Evolutionary conservation across 2,113 vertebrate genomes (phyloP).

Genomic region (Cricetomys ansorgei): DNA sequence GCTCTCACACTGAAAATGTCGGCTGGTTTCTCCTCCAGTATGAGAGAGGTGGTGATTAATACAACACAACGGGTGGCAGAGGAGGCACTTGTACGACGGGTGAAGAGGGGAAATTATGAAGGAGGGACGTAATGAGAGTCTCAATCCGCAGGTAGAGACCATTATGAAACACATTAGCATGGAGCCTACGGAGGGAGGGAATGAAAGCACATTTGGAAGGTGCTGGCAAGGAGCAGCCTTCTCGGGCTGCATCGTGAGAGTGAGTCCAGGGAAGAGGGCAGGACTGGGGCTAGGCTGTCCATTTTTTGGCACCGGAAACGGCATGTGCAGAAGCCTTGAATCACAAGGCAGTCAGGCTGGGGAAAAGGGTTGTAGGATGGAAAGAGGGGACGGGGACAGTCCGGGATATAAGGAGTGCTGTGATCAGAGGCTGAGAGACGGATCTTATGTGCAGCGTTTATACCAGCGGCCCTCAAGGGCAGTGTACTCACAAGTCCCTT

Average conservation of each 20-base stretch:
- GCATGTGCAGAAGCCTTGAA: neutral
- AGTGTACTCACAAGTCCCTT: neutral
- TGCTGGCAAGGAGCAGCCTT: neutral
- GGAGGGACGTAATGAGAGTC: slow-evolving; percentile 42
- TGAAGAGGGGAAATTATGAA: slow-evolving; percentile 37
- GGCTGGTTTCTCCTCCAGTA: slow-evolving; percentile 32
- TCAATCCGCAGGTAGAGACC: slow-evolving; percentile 51
- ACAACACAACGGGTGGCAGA: slow-evolving; percentile 39
- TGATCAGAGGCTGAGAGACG: neutral
- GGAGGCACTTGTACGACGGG: slow-evolving; percentile 49
- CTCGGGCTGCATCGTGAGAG: neutral
- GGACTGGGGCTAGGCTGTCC: fast-evolving
- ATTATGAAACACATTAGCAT: neutral
- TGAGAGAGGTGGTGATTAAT: slow-evolving; percentile 59
- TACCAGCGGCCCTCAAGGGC: neutral
- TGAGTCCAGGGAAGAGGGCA: neutral
- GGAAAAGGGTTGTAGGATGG: neutral
- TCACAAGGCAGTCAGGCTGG: neutral
- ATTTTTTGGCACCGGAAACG: neutral
- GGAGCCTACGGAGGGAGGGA: neutral
- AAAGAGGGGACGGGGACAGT: neutral
- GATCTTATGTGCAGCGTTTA: neutral
- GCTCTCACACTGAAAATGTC: slow-evolving; percentile 48
- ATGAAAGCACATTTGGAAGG: fast-evolving
- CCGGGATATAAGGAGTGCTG: neutral